Evolutionary conservation across 2,797 vertebrate genomes (phyloP).

Genomic region (Atherinosoma microstoma): DNA sequence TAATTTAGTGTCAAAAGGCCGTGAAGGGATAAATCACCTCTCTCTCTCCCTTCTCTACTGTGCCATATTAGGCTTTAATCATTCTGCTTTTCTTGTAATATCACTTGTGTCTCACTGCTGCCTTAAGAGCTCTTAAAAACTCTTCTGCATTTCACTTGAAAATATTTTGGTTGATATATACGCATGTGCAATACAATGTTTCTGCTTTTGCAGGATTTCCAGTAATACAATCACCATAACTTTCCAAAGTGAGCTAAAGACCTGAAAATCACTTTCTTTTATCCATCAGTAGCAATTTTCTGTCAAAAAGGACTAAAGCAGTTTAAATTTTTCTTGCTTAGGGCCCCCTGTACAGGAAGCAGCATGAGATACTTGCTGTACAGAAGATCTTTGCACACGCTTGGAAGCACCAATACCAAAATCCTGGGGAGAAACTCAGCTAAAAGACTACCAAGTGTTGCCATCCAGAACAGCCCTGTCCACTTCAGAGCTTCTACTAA

Average conservation of each 20-base stretch:
- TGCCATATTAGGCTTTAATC: slow-evolving; percentile 80
- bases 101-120: slow-evolving; percentile 73
- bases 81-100: slow-evolving; percentile 76
- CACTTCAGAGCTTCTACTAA: neutral
- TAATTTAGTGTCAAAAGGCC: slow-evolving; percentile 90
- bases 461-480: neutral
- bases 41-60: slow-evolving; percentile 71
- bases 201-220: slow-evolving; percentile 10
- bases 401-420: neutral
- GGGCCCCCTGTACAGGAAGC: neutral
- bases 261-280: slow-evolving; percentile 9
- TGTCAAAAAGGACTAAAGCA: slow-evolving; percentile 37
- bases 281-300: slow-evolving; percentile 16
- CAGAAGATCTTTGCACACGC: neutral
- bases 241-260: slow-evolving; percentile 24
- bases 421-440: neutral
- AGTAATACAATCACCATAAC: slow-evolving; percentile 24
- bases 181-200: slow-evolving; percentile 30
- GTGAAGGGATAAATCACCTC: slow-evolving; percentile 87
- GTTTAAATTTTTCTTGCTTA: neutral
- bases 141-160: slow-evolving; percentile 39
- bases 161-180: slow-evolving; percentile 44
- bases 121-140: slow-evolving; percentile 60
- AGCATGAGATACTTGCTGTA: neutral
- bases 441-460: neutral